Evolutionary conservation across 2,888 invertebrate genomes (phyloP).

Genomic region (Parapristionchus giblindavisi): DNA sequence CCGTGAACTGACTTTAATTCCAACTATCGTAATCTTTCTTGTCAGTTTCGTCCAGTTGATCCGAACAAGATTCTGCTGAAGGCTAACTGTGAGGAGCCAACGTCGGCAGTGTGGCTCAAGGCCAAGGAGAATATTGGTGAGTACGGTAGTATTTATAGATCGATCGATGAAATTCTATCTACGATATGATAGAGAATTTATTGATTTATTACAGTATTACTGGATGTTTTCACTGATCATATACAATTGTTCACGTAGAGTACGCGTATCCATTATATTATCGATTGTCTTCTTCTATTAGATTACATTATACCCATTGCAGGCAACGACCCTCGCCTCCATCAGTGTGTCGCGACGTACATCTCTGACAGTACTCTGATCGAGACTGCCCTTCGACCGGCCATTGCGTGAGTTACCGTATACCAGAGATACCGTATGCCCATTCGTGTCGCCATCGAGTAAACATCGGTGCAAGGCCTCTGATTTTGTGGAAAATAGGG

Average conservation of each 20-base stretch:
- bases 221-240: background rate
- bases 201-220: background rate
- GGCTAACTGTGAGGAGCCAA: constrained; percentile 43
- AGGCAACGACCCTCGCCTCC: constrained; percentile 70
- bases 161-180: background rate
- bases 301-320: constrained; percentile 38
- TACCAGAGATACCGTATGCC: too few relatives aligned
- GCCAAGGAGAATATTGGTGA: constrained; percentile 53
- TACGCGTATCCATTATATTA: background rate
- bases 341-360: constrained; percentile 71
- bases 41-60: constrained; percentile 56
- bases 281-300: background rate
- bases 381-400: constrained; percentile 55
- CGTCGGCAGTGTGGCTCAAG: constrained; percentile 56
- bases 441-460: too few relatives aligned
- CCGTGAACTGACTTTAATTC: too few relatives aligned
- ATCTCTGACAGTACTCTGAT: constrained; percentile 70
- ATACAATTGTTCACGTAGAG: background rate
- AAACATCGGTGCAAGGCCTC: too few relatives aligned
- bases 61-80: constrained; percentile 48
- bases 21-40: background rate
- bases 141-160: background rate
- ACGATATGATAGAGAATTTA: background rate
- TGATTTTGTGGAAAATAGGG: too few relatives aligned
- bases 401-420: constrained; percentile 47